Evolutionary conservation across 1,140 invertebrate species (phyloP).

Genomic region (Drosophila pectinifera): DNA sequence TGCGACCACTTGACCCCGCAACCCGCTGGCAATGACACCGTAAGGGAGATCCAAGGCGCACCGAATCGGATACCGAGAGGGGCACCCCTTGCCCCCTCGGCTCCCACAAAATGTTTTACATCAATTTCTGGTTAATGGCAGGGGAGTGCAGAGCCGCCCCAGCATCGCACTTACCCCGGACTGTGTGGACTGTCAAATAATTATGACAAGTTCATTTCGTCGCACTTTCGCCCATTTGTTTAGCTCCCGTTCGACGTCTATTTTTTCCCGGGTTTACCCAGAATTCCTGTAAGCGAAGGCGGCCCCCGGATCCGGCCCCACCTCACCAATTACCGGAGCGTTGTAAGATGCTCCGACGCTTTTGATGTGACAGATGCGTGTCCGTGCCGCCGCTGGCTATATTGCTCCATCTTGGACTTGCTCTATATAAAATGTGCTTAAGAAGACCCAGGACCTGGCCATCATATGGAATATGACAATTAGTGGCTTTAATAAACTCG

Average conservation of each 20-base stretch:
- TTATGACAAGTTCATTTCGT: slow-evolving; percentile 83
- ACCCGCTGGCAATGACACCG: slow-evolving; percentile 59
- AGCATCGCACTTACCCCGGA: slow-evolving; percentile 63
- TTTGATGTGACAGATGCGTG: slow-evolving; percentile 78
- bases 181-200: slow-evolving; percentile 80
- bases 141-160: slow-evolving; percentile 41
- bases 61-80: slow-evolving; percentile 49
- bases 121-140: slow-evolving; percentile 59
- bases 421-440: slow-evolving; percentile 1
- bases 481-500: background rate
- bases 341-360: slow-evolving; percentile 67
- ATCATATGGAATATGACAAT: background rate
- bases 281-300: slow-evolving; percentile 72
- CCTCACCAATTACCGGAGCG: slow-evolving; percentile 75
- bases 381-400: slow-evolving; percentile 35
- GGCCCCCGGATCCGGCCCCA: background rate
- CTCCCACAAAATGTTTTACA: slow-evolving; percentile 73
- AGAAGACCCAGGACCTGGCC: background rate
- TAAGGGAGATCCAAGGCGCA: slow-evolving; percentile 67
- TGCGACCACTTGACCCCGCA: slow-evolving; percentile 74
- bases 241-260: slow-evolving; percentile 42
- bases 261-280: slow-evolving; percentile 56
- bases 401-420: slow-evolving; percentile 20
- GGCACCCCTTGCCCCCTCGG: slow-evolving; percentile 18
- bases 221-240: slow-evolving; percentile 80